Evolutionary conservation across 2,797 vertebrate genomes (phyloP).

Genomic region (Chaetodon trifasciatus): DNA sequence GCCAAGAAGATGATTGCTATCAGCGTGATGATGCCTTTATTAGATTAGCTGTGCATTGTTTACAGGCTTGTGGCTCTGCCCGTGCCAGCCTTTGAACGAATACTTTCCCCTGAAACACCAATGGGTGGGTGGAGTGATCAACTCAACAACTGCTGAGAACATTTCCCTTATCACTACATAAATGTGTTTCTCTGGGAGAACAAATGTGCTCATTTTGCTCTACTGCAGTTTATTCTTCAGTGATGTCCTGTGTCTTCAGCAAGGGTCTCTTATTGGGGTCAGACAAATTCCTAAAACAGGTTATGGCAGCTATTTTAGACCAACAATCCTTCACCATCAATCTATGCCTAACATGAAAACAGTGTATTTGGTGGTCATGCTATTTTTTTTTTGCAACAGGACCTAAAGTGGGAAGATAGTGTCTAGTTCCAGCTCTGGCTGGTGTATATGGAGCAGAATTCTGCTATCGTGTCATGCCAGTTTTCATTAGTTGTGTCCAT

Average conservation of each 20-base stretch:
- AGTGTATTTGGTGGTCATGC: background rate
- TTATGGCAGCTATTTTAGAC: background rate
- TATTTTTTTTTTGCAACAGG: background rate
- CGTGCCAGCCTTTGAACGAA: slow-evolving; percentile 42
- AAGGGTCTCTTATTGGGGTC: background rate
- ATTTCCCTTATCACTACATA: slow-evolving; percentile 22
- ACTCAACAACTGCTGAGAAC: slow-evolving; percentile 35
- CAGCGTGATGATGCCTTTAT: slow-evolving; percentile 78
- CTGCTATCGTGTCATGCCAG: too few species aligned
- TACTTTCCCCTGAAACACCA: slow-evolving; percentile 39
- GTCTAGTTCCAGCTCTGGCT: background rate
- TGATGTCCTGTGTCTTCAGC: background rate
- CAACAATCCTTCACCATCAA: too few species aligned
- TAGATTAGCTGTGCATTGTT: slow-evolving; percentile 78
- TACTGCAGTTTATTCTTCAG: slow-evolving; percentile 8
- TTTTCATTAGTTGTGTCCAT: background rate
- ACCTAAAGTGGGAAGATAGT: background rate
- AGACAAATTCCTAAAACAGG: background rate
- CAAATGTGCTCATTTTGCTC: background rate
- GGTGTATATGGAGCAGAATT: background rate
- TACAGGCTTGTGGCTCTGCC: slow-evolving; percentile 58
- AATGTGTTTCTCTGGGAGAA: slow-evolving; percentile 14
- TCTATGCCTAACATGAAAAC: background rate
- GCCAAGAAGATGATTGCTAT: slow-evolving; percentile 81
- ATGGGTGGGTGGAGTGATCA: slow-evolving; percentile 32